Conservation (phyloP, 2,888 invertebrate genomes). For the Sthenelais limicola region DNA sequence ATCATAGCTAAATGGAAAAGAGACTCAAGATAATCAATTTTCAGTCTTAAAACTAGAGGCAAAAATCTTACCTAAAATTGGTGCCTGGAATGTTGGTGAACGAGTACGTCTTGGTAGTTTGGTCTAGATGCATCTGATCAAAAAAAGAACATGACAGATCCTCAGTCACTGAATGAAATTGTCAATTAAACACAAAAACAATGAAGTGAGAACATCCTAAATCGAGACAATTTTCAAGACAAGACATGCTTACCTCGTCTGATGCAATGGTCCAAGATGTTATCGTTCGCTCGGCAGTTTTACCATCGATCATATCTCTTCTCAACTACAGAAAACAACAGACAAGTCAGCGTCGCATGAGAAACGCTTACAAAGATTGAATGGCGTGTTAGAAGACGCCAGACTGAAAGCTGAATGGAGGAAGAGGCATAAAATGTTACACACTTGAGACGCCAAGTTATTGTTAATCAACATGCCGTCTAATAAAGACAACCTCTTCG, state of each 20-base stretch:
- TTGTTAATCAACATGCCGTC: too few species aligned
- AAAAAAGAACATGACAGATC: too few species aligned
- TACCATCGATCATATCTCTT: constrained; percentile 68
- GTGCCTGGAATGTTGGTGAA: constrained; percentile 66
- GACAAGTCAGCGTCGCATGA: constrained; percentile 4
- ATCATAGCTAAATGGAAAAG: too few species aligned
- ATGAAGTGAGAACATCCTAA: too few species aligned
- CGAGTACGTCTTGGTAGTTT: constrained; percentile 64
- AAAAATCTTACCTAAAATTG: constrained; percentile 72
- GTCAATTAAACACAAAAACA: too few species aligned
- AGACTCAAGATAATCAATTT: too few species aligned
- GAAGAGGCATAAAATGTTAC: too few species aligned
- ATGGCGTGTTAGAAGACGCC: not conserved
- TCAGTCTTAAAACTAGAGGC: too few species aligned
- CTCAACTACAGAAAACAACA: constrained; percentile 60
- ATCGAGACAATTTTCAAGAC: too few species aligned
- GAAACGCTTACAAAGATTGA: not conserved
- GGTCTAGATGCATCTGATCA: constrained; percentile 64
- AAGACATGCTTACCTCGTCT: constrained; percentile 59
- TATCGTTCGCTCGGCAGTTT: constrained; percentile 53
- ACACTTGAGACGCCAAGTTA: too few species aligned
- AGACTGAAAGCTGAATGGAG: not conserved
- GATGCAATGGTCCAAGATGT: constrained; percentile 58
- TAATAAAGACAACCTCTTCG: too few species aligned
- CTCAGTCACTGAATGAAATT: too few species aligned